A percentile compares a stretch with the other conserved stretches of the same genome.
phyloP scores from a whole-genome alignment of 2,113 vertebrate genomes.

The Psophia crepitans region DNA sequence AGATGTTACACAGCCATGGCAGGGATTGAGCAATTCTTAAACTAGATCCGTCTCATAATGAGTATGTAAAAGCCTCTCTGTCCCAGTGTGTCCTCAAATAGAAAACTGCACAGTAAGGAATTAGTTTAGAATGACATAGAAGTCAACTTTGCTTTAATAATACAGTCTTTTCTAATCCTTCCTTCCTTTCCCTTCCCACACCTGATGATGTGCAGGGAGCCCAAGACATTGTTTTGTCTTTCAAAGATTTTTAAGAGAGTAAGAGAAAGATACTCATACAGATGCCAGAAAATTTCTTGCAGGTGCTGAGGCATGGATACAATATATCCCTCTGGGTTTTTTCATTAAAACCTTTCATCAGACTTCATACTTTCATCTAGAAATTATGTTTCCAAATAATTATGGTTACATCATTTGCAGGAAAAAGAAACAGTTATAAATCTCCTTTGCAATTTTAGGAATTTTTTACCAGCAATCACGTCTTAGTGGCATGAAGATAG shows the following conservation, averaged over 20 bases:
- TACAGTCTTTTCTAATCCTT: neutral
- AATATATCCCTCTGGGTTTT: neutral
- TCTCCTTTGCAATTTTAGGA: neutral
- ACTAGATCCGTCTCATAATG: neutral
- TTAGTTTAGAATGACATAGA: neutral
- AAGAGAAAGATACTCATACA: neutral
- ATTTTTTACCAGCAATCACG: neutral
- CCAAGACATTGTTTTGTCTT: neutral
- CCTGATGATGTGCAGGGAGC: neutral
- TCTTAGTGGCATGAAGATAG: neutral
- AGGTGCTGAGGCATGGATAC: neutral
- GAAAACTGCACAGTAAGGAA: neutral
- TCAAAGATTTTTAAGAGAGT: neutral
- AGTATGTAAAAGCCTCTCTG: neutral
- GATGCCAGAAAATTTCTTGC: neutral
- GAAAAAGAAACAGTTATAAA: neutral
- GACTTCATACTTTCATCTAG: neutral
- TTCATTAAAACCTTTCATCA: neutral
- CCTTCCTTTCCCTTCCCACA: neutral
- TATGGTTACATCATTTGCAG: neutral
- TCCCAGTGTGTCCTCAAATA: neutral
- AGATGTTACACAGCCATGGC: accelerated
- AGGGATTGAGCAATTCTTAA: neutral
- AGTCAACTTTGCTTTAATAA: neutral
- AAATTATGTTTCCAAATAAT: neutral